Evolutionary conservation across 2,113 vertebrate species (phyloP), one percentile per base, ranked within the genome.

Genomic region (Aptenodytes patagonicus): DNA sequence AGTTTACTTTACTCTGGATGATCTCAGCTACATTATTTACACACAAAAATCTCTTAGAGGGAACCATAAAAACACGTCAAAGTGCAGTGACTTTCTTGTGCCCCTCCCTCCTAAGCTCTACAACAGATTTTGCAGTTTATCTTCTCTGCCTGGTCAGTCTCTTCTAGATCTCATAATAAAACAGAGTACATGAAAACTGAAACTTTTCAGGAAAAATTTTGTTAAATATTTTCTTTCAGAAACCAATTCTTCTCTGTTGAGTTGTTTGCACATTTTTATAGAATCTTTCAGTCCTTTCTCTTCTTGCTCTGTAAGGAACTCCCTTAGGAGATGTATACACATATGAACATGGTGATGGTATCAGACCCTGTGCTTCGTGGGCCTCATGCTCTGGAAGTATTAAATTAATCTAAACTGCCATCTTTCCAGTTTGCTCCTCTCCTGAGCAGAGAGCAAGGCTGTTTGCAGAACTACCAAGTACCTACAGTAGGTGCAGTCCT

Each of bases 21-120:
- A 97, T 93, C 86, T 92, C 89, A 94, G 80, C 83, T 91, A 87
- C 83, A 85, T 89, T 96, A 96, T 95, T 96, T 97, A 96, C 86
- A 91, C 54, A 92, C 83, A 92, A 85, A 95, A 95, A 69, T 93
- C 62, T 96, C 87, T 91, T 85, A 91, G 66, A 93, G 47, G 5
- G 91, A 96, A 73, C 68, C 78, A 91, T 94, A 94, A 97, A 96
- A 96, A 72, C 58, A 93, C 57, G 94, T 93, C 87, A 95, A 96
- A 96, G 92, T 73, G 24, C 51, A 49, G 52, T 49, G 83, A 87
- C 31, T 91, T 94, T 76, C 57, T 89, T 82, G n/a, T 71, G 69
- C 25, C n/a, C 1, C 73, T 88, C 85, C 44, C 28, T 65, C 40
- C 17, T 49, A 84, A 94, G 31, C 18, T 71, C 76, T 72, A 57